Evolutionary conservation across 1,140 invertebrate genomes (phyloP), one percentile per base, ranked within the genome.

Genomic region (Amyelois transitella): DNA sequence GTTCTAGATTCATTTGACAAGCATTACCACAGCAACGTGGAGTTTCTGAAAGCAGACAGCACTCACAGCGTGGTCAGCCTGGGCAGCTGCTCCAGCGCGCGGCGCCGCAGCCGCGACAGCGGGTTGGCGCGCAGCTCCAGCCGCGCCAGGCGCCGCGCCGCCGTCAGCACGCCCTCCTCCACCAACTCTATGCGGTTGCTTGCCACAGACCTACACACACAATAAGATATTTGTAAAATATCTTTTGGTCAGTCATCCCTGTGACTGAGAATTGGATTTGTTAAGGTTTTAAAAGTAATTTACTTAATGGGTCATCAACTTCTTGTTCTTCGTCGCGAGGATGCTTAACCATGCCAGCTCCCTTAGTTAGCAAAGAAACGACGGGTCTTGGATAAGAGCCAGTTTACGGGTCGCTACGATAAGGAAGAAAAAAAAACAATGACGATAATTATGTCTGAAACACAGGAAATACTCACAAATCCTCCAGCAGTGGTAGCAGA

Each of bases 91-190:
- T 59, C 51, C 17, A 87, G 67, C 45, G 80, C 80, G 56, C 50
- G 66, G 47, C 63, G 53, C 48, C 81, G 77, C 54, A 87, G 55
- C 32, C 63, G 63, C 17, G 68, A 63, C 10, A 87, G 73, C 45
- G 81, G 81, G 69, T 87, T 87, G 58, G 59, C 73, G 60, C 80
- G 75, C 58, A 87, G 80, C 55, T 85, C 80, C 3, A 87, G 75
- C 12, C 81, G 71, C 60, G 71, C 56, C 17, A 87, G 68, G 0
- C 80, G 75, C 43, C 73, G 18, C 66, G 77, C 75, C 44, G 62
- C 63, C 53, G 65, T 64, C 71, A 85, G 64, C 24, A 59, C 59
- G 49, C 72, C 80, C 19, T 51, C 24, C 2, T 48, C 52, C 58
- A 82, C 74, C 48, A 60, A 51, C 66, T 78, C 72, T 51, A 86